Evolutionary conservation across 2,113 vertebrate genomes (phyloP).

Genomic region (Gambusia affinis): DNA sequence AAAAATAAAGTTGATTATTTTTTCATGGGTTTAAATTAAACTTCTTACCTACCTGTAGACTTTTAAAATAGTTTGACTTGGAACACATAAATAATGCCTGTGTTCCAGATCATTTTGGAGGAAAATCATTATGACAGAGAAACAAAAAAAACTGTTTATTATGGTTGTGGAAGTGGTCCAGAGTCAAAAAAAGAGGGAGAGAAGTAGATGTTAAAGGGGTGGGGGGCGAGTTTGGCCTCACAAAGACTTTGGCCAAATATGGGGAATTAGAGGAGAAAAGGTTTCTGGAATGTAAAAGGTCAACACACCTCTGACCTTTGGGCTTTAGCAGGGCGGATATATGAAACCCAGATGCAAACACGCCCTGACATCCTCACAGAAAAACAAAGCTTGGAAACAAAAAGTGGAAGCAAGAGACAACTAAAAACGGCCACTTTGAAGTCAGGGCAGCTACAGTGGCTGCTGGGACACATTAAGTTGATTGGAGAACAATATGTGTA

Average conservation of each 20-base stretch:
- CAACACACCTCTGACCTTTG: constrained; percentile 68
- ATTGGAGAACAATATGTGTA: constrained; percentile 3
- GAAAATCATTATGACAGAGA: constrained; percentile 9
- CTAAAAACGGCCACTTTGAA: constrained; percentile 41
- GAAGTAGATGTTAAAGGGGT: neutral
- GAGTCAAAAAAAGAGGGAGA: neutral
- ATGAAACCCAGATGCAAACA: constrained; percentile 38
- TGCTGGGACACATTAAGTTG: neutral
- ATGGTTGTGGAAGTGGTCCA: neutral
- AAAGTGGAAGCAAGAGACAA: constrained; percentile 15
- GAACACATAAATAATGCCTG: neutral
- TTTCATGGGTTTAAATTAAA: neutral
- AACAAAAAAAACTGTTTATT: neutral
- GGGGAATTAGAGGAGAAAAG: constrained; percentile 17
- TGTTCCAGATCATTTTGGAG: neutral
- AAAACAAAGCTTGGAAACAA: constrained; percentile 13
- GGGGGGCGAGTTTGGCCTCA: neutral
- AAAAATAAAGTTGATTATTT: too few species aligned
- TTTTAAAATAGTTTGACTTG: neutral
- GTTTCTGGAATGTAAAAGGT: constrained; percentile 72
- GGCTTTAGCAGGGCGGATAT: constrained; percentile 41
- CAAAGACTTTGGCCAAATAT: constrained; percentile 24
- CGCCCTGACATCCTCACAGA: constrained; percentile 14
- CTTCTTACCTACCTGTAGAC: neutral
- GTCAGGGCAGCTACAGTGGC: constrained; percentile 9